Evolutionary conservation across 2,888 invertebrate species (phyloP).

Genomic region (Phasia obesa): DNA sequence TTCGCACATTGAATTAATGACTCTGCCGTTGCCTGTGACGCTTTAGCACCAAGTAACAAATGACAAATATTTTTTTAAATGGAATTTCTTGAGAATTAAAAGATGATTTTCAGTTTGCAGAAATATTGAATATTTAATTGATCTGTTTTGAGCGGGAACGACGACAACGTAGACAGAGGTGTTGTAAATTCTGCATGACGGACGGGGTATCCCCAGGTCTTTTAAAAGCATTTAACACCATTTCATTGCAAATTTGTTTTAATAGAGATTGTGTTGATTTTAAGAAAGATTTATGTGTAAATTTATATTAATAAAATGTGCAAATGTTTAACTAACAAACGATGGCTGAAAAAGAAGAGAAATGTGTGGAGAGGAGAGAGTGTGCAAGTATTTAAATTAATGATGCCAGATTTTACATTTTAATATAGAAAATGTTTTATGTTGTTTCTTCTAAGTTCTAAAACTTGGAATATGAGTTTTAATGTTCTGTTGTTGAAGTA

Average conservation of each 20-base stretch:
- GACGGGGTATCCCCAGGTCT: background rate
- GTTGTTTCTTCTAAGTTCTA: no score
- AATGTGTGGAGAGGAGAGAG: no score
- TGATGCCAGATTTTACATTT: no score
- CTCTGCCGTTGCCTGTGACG: constrained; percentile 34
- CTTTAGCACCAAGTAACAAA: constrained; percentile 16
- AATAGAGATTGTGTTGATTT: background rate
- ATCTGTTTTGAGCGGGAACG: background rate
- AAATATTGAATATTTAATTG: constrained; percentile 15
- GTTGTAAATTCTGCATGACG: background rate
- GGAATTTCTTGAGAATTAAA: constrained; percentile 48
- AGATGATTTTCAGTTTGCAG: constrained; percentile 34
- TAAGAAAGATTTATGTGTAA: constrained; percentile 18
- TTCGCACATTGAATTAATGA: constrained; percentile 12
- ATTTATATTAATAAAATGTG: constrained; percentile 25
- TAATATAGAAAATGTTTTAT: no score
- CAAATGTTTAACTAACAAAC: constrained; percentile 20
- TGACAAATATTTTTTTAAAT: constrained; percentile 42
- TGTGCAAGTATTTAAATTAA: no score
- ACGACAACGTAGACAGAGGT: background rate
- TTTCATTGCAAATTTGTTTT: background rate
- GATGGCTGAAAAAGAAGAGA: no score
- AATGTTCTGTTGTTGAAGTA: no score
- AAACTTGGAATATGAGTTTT: no score
- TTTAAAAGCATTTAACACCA: background rate